Conservation (phyloP, 2,888 invertebrate genomes). For the Drosophila fulvimacula region DNA sequence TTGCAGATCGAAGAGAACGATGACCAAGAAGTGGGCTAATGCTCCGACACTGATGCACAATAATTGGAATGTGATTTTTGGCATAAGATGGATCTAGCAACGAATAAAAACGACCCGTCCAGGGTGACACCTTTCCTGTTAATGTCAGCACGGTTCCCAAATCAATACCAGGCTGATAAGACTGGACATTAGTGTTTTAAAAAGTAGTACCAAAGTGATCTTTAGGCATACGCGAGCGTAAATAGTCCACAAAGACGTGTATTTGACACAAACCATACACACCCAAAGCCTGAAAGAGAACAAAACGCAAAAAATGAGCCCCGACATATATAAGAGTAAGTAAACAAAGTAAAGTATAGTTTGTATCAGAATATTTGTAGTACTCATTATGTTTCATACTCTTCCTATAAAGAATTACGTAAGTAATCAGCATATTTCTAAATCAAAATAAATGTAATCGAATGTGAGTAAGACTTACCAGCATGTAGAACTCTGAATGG, state of each 20-base stretch:
- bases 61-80: slow-evolving; percentile 99
- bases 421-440: slow-evolving; percentile 88
- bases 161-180: slow-evolving; percentile 89
- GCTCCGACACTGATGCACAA: slow-evolving; percentile 99
- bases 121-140: slow-evolving; percentile 96
- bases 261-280: slow-evolving; percentile 99
- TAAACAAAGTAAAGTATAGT: neutral
- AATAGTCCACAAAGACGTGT: slow-evolving; percentile 95
- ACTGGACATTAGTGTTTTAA: slow-evolving; percentile 91
- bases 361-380: slow-evolving; percentile 65
- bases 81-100: slow-evolving; percentile 99
- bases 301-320: slow-evolving; percentile 54
- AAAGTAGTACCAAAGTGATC: slow-evolving; percentile 93
- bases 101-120: slow-evolving; percentile 95
- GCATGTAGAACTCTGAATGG: slow-evolving; percentile 98
- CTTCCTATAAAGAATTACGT: slow-evolving; percentile 82
- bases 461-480: slow-evolving; percentile 54
- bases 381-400: slow-evolving; percentile 84
- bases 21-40: slow-evolving; percentile 99
- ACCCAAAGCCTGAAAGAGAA: slow-evolving; percentile 91
- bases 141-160: slow-evolving; percentile 95
- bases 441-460: neutral
- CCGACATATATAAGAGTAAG: neutral
- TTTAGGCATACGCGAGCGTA: slow-evolving; percentile 92
- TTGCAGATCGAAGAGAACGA: slow-evolving; percentile 99